phyloP scores from a whole-genome alignment of 2,888 invertebrate species.

The Elegia similella region DNA sequence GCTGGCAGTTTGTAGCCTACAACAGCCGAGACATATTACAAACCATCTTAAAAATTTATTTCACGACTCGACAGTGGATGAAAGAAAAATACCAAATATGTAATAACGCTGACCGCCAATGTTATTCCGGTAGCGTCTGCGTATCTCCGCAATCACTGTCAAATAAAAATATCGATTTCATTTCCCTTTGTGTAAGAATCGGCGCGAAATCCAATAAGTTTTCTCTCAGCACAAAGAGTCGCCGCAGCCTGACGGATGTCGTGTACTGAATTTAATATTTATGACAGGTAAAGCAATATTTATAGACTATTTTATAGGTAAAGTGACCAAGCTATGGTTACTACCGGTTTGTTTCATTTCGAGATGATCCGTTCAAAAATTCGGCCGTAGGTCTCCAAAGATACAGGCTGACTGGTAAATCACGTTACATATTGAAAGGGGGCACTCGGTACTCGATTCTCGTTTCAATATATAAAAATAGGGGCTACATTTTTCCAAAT shows the following conservation, averaged over 20 bases:
- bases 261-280: conserved; percentile 14
- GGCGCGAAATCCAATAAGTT: conserved; percentile 15
- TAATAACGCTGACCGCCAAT: conserved; percentile 8
- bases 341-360: too few species aligned
- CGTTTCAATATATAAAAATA: too few species aligned
- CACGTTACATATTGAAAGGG: too few species aligned
- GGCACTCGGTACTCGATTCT: too few species aligned
- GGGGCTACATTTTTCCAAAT: too few species aligned
- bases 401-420: too few species aligned
- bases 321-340: too few species aligned
- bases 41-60: too few species aligned
- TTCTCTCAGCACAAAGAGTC: conserved; percentile 4
- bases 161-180: conserved; percentile 17
- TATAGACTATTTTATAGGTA: neutral
- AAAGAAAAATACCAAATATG: neutral
- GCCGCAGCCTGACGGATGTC: conserved; percentile 8
- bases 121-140: conserved; percentile 10
- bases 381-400: too few species aligned
- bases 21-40: too few species aligned
- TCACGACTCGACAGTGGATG: neutral
- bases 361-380: too few species aligned
- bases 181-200: conserved; percentile 14
- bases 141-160: conserved; percentile 12
- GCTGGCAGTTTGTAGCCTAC: too few species aligned
- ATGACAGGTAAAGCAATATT: neutral